Percentiles rank a stretch among this genome's conserved stretches.
These are phyloP conservation scores for Aphyosemion australe DNA, from an alignment of 2,113 vertebrate species.

Conservation along the genomic window DNA sequence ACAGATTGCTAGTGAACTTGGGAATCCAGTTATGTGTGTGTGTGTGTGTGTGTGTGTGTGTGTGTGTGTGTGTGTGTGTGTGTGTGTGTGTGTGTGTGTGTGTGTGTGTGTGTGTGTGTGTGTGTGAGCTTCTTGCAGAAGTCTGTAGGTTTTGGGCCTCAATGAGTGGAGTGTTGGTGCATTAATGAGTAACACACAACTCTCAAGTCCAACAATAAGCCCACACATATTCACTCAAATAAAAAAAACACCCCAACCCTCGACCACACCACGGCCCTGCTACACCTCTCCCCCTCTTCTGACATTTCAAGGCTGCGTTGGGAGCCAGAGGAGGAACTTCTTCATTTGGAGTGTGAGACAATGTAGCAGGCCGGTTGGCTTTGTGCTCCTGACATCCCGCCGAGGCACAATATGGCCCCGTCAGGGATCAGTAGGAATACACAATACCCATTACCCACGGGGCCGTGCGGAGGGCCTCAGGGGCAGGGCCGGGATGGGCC, in stretches of 20 bases:
- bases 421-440: constrained; percentile 81
- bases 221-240: constrained; percentile 37
- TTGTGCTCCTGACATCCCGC: constrained; percentile 82
- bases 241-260: constrained; percentile 21
- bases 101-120: constrained; percentile 29
- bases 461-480: constrained; percentile 68
- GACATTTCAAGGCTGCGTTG: constrained; percentile 76
- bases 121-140: constrained; percentile 12
- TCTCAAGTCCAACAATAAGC: constrained; percentile 61
- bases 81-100: constrained; percentile 29
- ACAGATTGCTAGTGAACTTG: constrained; percentile 48
- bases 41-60: constrained; percentile 12
- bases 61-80: constrained; percentile 23
- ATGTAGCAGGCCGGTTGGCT: constrained; percentile 78
- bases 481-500: constrained; percentile 69
- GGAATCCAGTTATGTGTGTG: constrained; percentile 20
- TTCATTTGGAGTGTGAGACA: constrained; percentile 83
- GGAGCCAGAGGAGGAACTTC: constrained; percentile 77
- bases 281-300: constrained; percentile 43
- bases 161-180: constrained; percentile 71
- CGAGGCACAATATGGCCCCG: constrained; percentile 83
- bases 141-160: constrained; percentile 64
- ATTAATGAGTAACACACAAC: constrained; percentile 76
- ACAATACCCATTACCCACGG: constrained; percentile 81
- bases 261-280: constrained; percentile 24